Evolutionary conservation across 2,888 invertebrate species (phyloP), one percentile per base, ranked within the genome.

Genomic region (Poecilobothrus nobilitatus): DNA sequence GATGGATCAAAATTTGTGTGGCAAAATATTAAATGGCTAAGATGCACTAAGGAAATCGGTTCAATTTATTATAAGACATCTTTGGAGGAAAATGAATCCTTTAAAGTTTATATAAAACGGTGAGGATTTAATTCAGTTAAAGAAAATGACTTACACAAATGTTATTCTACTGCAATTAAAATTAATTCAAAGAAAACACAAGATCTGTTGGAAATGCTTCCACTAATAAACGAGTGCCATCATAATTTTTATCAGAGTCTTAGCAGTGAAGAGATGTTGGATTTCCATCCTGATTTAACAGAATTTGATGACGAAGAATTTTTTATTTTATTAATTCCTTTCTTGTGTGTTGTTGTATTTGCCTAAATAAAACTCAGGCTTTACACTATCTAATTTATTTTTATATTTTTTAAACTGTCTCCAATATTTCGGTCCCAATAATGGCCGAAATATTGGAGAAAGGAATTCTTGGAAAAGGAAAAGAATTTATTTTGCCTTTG

Each of bases 101-200:
- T 63, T 21, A 63, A 63, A 21, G 27, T 63, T 34, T 34, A 34
- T 7, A 7, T 34, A 5, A 34, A 34, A n/a, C n/a, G n/a, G n/a
- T n/a, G n/a, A 8, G 53, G 53, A n/a, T 18, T 33, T 10, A 69
- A 61, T 34, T 34, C 64, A 8, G n/a, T 67, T 66, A 8, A 21
- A 27, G 41, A 22, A 20, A 27, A 22, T 18, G 22, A 66, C 20
- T 63, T 68, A 27, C 67, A 33, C 22, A 22, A 8, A 34, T 34
- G 34, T 63, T 63, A 63, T 20, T 22, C 21, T 63, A 27, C 21
- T 22, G 21, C 21, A 4, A 63, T 63, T 63, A 21, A 62, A 67
- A 69, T 69, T 4, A 67, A 66, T n/a, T 65, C 66, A 64, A 62
- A 62, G 22, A 67, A 65, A 65, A 67, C 37, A 44, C 18, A 66